Evolutionary conservation across 2,888 invertebrate genomes (phyloP).

Genomic region (Tetropium fuscum): DNA sequence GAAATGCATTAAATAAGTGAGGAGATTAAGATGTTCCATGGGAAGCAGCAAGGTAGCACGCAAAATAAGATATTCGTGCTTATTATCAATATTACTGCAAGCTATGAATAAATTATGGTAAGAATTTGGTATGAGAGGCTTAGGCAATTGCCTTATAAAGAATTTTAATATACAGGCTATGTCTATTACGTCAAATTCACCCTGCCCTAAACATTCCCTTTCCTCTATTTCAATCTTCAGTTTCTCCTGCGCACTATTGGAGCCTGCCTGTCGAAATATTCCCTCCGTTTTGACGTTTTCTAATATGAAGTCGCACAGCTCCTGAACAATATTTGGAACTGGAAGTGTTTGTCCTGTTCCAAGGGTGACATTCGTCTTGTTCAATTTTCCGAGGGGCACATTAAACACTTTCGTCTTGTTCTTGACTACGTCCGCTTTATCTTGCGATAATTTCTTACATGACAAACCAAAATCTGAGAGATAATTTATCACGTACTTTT

Average conservation of each 20-base stretch:
- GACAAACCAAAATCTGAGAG: not conserved
- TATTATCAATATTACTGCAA: slow-evolving; percentile 71
- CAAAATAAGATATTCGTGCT: slow-evolving; percentile 73
- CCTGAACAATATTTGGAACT: slow-evolving; percentile 78
- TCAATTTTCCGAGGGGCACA: slow-evolving; percentile 7
- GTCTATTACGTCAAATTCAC: slow-evolving; percentile 82
- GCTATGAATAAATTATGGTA: slow-evolving; percentile 82
- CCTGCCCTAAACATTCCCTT: slow-evolving; percentile 66
- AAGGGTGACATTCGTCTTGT: slow-evolving; percentile 66
- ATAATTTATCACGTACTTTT: not conserved
- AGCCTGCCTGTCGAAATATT: slow-evolving; percentile 88
- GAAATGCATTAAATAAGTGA: slow-evolving; percentile 82
- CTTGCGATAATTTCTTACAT: not conserved
- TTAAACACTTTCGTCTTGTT: slow-evolving; percentile 1
- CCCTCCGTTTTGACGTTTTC: slow-evolving; percentile 82
- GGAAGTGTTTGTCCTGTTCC: slow-evolving; percentile 76
- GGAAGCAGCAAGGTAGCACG: slow-evolving; percentile 79
- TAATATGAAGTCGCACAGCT: slow-evolving; percentile 76
- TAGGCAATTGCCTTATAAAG: slow-evolving; percentile 85
- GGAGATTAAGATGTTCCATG: slow-evolving; percentile 78
- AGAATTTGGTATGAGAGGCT: slow-evolving; percentile 79
- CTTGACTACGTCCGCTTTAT: not conserved
- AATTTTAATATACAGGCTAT: slow-evolving; percentile 86
- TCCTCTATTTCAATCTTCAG: slow-evolving; percentile 65
- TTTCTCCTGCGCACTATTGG: slow-evolving; percentile 82